phyloP scores from a whole-genome alignment of 1,140 invertebrate species.

The Pteromalus puparum region DNA sequence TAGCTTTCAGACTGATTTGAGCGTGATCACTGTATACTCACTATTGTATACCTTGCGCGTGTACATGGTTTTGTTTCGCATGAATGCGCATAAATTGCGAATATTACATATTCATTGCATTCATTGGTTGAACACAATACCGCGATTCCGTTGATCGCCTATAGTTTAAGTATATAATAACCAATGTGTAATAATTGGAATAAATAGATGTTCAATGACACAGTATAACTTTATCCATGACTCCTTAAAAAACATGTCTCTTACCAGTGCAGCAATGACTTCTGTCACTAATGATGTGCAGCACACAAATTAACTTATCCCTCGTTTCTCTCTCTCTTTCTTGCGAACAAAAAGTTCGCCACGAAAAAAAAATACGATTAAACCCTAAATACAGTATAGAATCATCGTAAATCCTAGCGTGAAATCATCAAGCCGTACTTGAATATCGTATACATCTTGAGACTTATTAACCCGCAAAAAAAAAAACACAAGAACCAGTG shows the following conservation, averaged over 20 bases:
- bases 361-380: background rate
- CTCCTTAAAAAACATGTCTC: too few relatives aligned
- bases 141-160: background rate
- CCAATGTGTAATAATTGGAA: too few relatives aligned
- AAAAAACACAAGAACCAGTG: background rate
- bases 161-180: too few relatives aligned
- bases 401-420: background rate
- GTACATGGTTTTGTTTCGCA: too few relatives aligned
- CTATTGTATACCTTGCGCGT: too few relatives aligned
- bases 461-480: background rate
- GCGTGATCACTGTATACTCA: too few relatives aligned
- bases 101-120: background rate
- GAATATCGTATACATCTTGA: background rate
- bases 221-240: too few relatives aligned
- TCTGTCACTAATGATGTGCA: background rate
- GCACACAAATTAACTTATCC: background rate
- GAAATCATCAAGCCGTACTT: background rate
- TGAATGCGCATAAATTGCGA: background rate
- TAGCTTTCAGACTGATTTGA: background rate
- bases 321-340: background rate
- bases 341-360: background rate
- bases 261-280: background rate
- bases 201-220: too few relatives aligned
- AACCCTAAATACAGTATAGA: too few relatives aligned
- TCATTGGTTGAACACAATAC: background rate